Percentiles rank a stretch among this genome's conserved stretches.
Evolutionary conservation across 2,888 invertebrate species (phyloP).

Genomic region (Panorpa germanica): DNA sequence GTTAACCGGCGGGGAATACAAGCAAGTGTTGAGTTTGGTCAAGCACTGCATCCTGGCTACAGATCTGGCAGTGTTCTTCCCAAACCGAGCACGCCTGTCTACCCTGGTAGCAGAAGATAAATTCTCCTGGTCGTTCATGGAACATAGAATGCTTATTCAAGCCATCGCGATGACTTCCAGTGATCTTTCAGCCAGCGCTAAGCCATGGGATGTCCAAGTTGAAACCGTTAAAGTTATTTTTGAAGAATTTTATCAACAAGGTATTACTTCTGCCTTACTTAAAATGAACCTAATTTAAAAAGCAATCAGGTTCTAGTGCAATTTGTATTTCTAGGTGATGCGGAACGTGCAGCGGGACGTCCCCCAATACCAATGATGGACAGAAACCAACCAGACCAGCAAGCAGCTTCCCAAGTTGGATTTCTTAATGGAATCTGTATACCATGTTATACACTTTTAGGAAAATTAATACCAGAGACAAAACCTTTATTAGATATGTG

Average conservation of each 20-base stretch:
- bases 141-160: constrained; percentile 50
- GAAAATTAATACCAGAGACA: constrained; percentile 47
- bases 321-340: too few relatives aligned
- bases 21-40: constrained; percentile 52
- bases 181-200: constrained; percentile 66
- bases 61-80: constrained; percentile 64
- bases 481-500: constrained; percentile 50
- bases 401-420: constrained; percentile 60
- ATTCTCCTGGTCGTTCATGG: constrained; percentile 43
- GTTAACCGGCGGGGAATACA: constrained; percentile 50
- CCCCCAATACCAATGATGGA: constrained; percentile 71
- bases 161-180: constrained; percentile 71
- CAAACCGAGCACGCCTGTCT: constrained; percentile 44
- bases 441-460: constrained; percentile 56
- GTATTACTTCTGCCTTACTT: too few relatives aligned
- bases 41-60: constrained; percentile 74
- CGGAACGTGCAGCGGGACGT: constrained; percentile 44
- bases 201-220: constrained; percentile 67
- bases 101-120: constrained; percentile 28
- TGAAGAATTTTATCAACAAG: constrained; percentile 64
- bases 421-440: constrained; percentile 65
- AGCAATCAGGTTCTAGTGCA: constrained; percentile 15
- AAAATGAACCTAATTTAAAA: constrained; percentile 18
- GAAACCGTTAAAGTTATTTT: constrained; percentile 66
- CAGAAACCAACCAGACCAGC: constrained; percentile 47